A percentile compares a stretch with the other conserved stretches of the same genome.
Conservation (phyloP, 2,113 vertebrate species). For the Neofelis nebulosa region DNA sequence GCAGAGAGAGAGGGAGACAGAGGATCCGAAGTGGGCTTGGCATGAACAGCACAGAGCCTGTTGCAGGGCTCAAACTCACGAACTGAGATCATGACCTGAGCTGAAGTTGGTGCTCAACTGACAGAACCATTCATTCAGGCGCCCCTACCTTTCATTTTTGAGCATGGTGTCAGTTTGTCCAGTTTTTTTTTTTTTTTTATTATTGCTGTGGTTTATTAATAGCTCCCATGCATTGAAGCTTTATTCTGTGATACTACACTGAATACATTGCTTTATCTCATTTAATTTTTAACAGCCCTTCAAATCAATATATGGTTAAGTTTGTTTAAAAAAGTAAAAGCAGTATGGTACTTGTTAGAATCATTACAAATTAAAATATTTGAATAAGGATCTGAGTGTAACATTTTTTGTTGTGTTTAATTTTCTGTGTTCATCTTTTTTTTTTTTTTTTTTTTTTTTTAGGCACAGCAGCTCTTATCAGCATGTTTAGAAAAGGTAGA, state of each 20-base stretch:
- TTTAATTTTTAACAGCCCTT: constrained; percentile 5
- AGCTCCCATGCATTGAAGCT: not conserved
- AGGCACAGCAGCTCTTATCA: constrained; percentile 98
- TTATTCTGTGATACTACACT: not conserved
- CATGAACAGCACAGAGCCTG: no score
- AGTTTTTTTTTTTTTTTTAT: not conserved
- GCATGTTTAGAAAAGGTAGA: constrained; percentile 98
- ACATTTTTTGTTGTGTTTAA: constrained; percentile 29
- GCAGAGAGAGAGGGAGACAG: no score
- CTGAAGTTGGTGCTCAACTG: no score
- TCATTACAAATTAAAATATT: not conserved
- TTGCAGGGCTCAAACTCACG: no score
- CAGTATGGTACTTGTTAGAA: not conserved
- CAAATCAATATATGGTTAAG: constrained; percentile 25
- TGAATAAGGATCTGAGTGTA: constrained; percentile 16
- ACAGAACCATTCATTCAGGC: no score
- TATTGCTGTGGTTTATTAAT: constrained; percentile 10
- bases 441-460: not conserved
- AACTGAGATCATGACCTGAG: no score
- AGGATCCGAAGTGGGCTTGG: no score
- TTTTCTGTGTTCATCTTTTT: constrained; percentile 54
- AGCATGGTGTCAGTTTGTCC: not conserved
- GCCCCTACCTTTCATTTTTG: not conserved
- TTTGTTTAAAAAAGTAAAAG: constrained; percentile 26
- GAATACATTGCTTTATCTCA: constrained; percentile 2